A percentile compares a stretch with the other conserved stretches of the same genome.
Evolutionary conservation across 2,113 vertebrate genomes (phyloP).

Genomic region (Pyxicephalus adspersus): DNA sequence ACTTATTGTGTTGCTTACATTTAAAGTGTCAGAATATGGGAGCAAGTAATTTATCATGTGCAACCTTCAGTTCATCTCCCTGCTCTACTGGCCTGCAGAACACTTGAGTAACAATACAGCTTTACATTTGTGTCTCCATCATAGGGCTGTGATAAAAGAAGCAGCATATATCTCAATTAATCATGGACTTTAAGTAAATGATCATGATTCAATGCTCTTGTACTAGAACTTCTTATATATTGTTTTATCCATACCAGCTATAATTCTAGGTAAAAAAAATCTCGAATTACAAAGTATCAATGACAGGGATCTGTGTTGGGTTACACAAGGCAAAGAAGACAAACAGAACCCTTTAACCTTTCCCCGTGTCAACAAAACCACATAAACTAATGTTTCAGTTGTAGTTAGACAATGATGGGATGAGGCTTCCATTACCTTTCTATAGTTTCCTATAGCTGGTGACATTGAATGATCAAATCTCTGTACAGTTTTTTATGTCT

Average conservation of each 20-base stretch:
- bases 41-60: conserved; percentile 49
- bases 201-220: neutral
- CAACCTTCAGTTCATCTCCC: conserved; percentile 45
- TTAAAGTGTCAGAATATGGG: conserved; percentile 45
- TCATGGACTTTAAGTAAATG: neutral
- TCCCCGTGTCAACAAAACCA: no score
- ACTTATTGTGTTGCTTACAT: conserved; percentile 41
- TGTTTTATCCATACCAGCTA: neutral
- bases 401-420: no score
- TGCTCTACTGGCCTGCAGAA: conserved; percentile 33
- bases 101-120: conserved; percentile 10
- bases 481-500: no score
- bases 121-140: conserved; percentile 9
- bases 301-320: no score
- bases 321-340: no score
- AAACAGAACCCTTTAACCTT: no score
- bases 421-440: no score
- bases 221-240: neutral
- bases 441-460: no score
- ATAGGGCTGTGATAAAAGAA: neutral
- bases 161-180: neutral
- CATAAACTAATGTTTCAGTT: no score
- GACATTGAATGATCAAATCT: no score
- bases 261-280: no score
- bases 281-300: no score